Base-by-base conservation (phyloP, 2,888 invertebrate species). In the Alloscopus bannaensis region DNA sequence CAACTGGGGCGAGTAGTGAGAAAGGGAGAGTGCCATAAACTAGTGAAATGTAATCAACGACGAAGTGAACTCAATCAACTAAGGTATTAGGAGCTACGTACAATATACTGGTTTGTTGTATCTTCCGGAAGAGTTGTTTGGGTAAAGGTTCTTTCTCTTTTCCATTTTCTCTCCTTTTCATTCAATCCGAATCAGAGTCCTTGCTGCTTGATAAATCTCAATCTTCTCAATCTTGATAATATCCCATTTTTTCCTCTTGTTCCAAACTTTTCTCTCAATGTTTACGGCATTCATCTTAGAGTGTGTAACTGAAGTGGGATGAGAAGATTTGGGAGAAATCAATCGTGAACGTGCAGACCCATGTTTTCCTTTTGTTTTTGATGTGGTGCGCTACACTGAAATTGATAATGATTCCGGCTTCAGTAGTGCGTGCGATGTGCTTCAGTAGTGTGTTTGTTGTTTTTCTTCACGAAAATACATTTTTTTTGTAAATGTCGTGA, bases 41-140 rank as follows among this genome's bases (percentile, higher is more conserved):
- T 66, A 45, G 42, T 18, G 66, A 75, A 75, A 75, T 66, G 66
- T 75, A 75, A 75, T 75, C 75, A 75, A 75, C 59, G 50, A 75
- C 31, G 66, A 66, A 66, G 20, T 66, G 75, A 75, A 75, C 75
- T 75, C 75, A 75, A 66, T 75, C 75, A 75, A 59, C 52, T 36
- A 28, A 24, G 50, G 72, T 60, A 72, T 72, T 72, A 72, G 64
- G n/a, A n/a, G n/a, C n/a, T n/a, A n/a, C n/a, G n/a, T n/a, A n/a
- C n/a, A n/a, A n/a, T n/a, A n/a, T n/a, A n/a, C n/a, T n/a, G n/a
- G n/a, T n/a, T n/a, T n/a, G n/a, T n/a, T n/a, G n/a, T n/a, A n/a
- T n/a, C n/a, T n/a, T n/a, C n/a, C n/a, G 71, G 3, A 1, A 62
- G 59, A 50, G 62, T 40, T 73, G 57, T 55, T 47, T 71, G 55